Evolutionary conservation across 2,888 invertebrate species (phyloP).

Genomic region (Drosophila diplacantha): DNA sequence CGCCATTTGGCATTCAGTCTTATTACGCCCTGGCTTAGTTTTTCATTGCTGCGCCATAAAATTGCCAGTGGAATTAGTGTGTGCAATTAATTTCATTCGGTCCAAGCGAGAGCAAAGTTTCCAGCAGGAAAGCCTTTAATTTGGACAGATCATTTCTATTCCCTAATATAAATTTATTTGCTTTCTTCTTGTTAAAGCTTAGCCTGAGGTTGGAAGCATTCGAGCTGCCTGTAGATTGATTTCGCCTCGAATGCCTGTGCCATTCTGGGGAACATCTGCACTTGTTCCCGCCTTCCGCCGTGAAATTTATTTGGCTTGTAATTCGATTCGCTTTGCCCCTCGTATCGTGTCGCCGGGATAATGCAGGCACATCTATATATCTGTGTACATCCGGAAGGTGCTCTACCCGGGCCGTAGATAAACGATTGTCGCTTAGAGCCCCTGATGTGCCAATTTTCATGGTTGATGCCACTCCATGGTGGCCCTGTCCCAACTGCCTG

Average conservation of each 20-base stretch:
- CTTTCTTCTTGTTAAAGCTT: not conserved
- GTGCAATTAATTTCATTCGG: slow-evolving; percentile 35
- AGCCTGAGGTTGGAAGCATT: too few species aligned
- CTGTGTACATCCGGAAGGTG: slow-evolving; percentile 15
- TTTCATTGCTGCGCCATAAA: slow-evolving; percentile 36
- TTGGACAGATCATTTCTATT: not conserved
- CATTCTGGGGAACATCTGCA: slow-evolving; percentile 21
- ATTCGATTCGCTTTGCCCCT: slow-evolving; percentile 60
- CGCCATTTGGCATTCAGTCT: slow-evolving; percentile 21
- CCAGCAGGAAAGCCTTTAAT: not conserved
- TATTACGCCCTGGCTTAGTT: slow-evolving; percentile 33
- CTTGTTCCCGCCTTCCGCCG: slow-evolving; percentile 15
- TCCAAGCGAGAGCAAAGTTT: not conserved
- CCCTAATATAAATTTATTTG: not conserved
- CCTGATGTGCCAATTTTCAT: slow-evolving; percentile 70
- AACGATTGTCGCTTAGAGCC: slow-evolving; percentile 64
- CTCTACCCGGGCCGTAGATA: slow-evolving; percentile 34
- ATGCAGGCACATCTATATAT: slow-evolving; percentile 59
- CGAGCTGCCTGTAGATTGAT: slow-evolving; percentile 3
- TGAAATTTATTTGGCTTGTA: slow-evolving; percentile 66
- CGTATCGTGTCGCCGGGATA: slow-evolving; percentile 51
- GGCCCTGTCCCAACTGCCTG: slow-evolving; percentile 6
- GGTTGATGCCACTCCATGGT: slow-evolving; percentile 43
- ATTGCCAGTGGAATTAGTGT: slow-evolving; percentile 15
- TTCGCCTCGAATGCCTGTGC: slow-evolving; percentile 1